Evolutionary conservation across 2,797 vertebrate species (phyloP).

Genomic region (Rhodeus uyekii): DNA sequence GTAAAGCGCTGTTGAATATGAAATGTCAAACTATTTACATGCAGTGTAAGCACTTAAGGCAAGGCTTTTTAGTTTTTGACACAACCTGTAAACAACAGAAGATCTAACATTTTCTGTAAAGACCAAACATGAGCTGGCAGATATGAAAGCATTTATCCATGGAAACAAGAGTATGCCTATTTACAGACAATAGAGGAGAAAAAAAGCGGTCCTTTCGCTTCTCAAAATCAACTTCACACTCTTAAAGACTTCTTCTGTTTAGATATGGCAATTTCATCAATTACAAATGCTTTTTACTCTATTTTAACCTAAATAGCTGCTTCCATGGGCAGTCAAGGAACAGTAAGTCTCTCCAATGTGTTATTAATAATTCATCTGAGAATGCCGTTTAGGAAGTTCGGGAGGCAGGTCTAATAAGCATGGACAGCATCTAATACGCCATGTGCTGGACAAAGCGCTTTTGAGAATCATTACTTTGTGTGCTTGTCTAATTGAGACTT

Average conservation of each 20-base stretch:
- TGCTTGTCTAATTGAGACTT: constrained; percentile 67
- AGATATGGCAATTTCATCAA: constrained; percentile 43
- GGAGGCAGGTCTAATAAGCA: constrained; percentile 56
- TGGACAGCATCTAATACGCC: constrained; percentile 57
- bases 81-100: constrained; percentile 75
- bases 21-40: constrained; percentile 83
- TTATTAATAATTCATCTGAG: constrained; percentile 69
- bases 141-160: constrained; percentile 76
- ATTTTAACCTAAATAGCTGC: constrained; percentile 41
- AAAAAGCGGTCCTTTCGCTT: constrained; percentile 31
- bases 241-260: constrained; percentile 28
- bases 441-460: constrained; percentile 56
- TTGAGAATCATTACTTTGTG: constrained; percentile 68
- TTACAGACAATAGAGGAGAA: constrained; percentile 36
- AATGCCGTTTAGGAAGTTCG: constrained; percentile 63
- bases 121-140: constrained; percentile 76
- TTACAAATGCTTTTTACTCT: constrained; percentile 46
- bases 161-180: constrained; percentile 44
- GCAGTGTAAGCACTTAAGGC: constrained; percentile 81
- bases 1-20: constrained; percentile 76
- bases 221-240: constrained; percentile 10
- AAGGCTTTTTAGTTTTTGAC: constrained; percentile 74
- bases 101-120: constrained; percentile 79
- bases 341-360: constrained; percentile 58
- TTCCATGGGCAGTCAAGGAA: constrained; percentile 41